Percentiles rank a stretch among this genome's conserved stretches.
Evolutionary conservation across 2,113 vertebrate genomes (phyloP).

Genomic region (Elanoides forficatus): DNA sequence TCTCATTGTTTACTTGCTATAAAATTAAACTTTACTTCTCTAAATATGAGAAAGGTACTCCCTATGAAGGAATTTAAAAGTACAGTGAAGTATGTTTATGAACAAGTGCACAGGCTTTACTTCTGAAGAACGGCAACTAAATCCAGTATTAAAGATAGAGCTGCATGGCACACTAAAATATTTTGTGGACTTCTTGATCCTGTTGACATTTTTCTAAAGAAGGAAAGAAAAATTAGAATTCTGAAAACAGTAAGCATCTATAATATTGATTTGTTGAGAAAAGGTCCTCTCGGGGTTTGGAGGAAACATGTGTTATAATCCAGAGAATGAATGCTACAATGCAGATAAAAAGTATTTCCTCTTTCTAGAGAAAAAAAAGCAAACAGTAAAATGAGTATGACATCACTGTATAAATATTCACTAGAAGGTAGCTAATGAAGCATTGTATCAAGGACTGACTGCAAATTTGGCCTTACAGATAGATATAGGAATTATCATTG

Average conservation of each 20-base stretch:
- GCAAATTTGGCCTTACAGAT: neutral
- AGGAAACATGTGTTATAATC: neutral
- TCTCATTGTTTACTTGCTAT: neutral
- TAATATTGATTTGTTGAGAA: neutral
- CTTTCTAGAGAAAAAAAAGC: neutral
- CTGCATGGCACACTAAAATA: neutral
- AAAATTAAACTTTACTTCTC: neutral
- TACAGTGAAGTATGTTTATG: neutral
- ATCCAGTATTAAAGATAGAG: neutral
- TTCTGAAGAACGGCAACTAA: neutral
- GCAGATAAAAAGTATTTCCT: neutral
- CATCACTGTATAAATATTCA: neutral
- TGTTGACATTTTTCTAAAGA: neutral
- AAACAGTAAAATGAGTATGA: neutral
- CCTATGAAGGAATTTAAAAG: neutral
- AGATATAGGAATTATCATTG: neutral
- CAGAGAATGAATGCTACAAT: neutral
- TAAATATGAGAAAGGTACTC: neutral
- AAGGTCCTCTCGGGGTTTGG: neutral
- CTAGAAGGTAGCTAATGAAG: neutral
- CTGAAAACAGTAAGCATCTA: neutral
- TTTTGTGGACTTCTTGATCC: neutral
- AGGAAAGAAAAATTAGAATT: neutral
- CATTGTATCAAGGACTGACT: neutral
- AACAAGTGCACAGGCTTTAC: neutral